These are phyloP conservation scores for Thunnus thynnus DNA, from an alignment of 2,113 vertebrate genomes.

Conservation along the genomic window DNA sequence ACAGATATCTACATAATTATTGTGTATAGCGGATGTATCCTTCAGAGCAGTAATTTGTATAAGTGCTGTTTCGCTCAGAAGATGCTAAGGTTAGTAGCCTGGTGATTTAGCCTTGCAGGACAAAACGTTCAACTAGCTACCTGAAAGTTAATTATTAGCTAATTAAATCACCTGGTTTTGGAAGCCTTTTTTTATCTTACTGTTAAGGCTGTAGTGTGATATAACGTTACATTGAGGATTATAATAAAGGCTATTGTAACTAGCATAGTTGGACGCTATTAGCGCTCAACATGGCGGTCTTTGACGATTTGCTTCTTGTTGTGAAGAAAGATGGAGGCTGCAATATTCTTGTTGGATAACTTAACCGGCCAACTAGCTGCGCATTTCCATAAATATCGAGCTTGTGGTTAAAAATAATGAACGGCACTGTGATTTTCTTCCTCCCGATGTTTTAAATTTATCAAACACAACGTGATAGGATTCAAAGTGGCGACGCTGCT, in stretches of 20 bases:
- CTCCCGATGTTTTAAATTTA: background rate
- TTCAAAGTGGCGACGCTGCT: background rate
- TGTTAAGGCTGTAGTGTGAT: background rate
- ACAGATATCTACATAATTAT: fast-evolving
- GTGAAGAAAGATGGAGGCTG: slow-evolving; percentile 77
- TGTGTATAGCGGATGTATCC: no score
- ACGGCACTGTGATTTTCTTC: fast-evolving
- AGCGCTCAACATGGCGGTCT: slow-evolving; percentile 78
- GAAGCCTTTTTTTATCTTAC: fast-evolving
- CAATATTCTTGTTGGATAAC: slow-evolving; percentile 57
- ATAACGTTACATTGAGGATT: background rate
- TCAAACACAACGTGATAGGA: no score
- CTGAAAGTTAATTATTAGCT: background rate
- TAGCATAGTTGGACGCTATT: slow-evolving; percentile 16
- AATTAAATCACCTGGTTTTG: background rate
- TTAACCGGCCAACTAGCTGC: background rate
- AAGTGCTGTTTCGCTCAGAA: fast-evolving
- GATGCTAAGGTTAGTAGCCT: background rate
- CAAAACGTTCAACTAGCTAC: slow-evolving; percentile 10
- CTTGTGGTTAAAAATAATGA: background rate
- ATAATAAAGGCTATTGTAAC: background rate
- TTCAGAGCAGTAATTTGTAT: background rate
- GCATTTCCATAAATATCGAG: background rate
- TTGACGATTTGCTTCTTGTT: slow-evolving; percentile 64
- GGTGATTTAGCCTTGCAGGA: background rate